Conservation (phyloP, 2,113 vertebrate genomes). For the Melanerpes aurifrons region DNA sequence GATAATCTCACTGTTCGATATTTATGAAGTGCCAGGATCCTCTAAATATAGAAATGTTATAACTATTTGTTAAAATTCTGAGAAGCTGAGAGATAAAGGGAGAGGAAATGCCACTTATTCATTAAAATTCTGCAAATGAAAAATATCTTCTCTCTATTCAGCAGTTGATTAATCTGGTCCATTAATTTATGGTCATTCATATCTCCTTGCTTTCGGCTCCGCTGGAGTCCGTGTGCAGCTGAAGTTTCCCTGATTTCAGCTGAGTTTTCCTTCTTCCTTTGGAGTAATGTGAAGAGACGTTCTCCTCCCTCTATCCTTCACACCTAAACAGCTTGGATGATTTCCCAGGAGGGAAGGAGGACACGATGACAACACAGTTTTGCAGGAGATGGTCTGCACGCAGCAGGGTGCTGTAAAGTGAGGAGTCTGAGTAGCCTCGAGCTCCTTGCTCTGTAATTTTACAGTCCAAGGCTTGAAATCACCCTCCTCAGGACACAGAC, state of each 20-base stretch:
- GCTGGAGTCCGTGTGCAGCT: conserved; percentile 11
- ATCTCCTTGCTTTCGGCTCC: conserved; percentile 2
- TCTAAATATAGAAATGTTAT: conserved; percentile 70
- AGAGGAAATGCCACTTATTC: conserved; percentile 67
- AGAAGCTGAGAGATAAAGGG: conserved; percentile 61
- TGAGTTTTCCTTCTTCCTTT: background rate
- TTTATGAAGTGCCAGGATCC: conserved; percentile 67
- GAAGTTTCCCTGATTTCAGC: conserved; percentile 17
- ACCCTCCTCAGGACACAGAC: background rate
- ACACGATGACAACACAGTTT: background rate
- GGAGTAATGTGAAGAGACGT: background rate
- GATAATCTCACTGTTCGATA: conserved; percentile 57
- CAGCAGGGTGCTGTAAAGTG: background rate
- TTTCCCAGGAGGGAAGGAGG: conserved; percentile 12
- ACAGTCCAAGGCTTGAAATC: background rate
- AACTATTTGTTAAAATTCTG: conserved; percentile 72
- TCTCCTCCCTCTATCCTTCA: conserved; percentile 36
- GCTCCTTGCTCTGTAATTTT: background rate
- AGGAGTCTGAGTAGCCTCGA: background rate
- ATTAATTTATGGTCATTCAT: conserved; percentile 64
- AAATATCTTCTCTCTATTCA: conserved; percentile 55
- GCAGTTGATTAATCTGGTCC: conserved; percentile 55
- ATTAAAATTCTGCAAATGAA: conserved; percentile 64
- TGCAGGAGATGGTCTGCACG: background rate
- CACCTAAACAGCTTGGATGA: conserved; percentile 35